phyloP scores from a whole-genome alignment of 1,140 invertebrate species.

The Eupristina koningsbergeri region DNA sequence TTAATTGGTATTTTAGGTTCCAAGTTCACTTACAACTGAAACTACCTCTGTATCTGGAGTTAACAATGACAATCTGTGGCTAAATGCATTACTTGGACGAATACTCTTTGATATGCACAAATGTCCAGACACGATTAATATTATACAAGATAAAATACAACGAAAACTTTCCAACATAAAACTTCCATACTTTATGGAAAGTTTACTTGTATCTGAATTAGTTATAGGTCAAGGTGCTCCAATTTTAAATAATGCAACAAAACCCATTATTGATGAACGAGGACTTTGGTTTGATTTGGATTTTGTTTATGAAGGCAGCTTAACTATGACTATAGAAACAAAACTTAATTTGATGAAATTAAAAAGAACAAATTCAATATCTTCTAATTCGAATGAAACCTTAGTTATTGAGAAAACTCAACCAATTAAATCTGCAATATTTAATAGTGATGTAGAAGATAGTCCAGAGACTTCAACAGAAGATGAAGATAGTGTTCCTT shows the following conservation, averaged over 20 bases:
- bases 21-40: constrained; percentile 32
- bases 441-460: constrained; percentile 91
- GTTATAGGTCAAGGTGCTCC: constrained; percentile 85
- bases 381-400: constrained; percentile 53
- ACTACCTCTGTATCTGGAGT: constrained; percentile 46
- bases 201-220: constrained; percentile 83
- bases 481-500: constrained; percentile 77
- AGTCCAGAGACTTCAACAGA: constrained; percentile 93
- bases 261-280: constrained; percentile 85
- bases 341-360: constrained; percentile 95
- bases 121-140: constrained; percentile 76
- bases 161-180: constrained; percentile 90
- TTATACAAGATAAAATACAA: constrained; percentile 85
- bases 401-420: constrained; percentile 57
- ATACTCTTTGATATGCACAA: constrained; percentile 85
- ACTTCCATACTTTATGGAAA: constrained; percentile 91
- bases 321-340: constrained; percentile 93
- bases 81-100: constrained; percentile 84
- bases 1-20: constrained; percentile 34
- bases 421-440: constrained; percentile 75
- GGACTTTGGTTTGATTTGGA: constrained; percentile 96
- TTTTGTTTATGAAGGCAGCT: constrained; percentile 89
- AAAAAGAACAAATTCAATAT: constrained; percentile 67
- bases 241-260: constrained; percentile 81
- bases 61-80: constrained; percentile 75